Percentiles rank a stretch among this genome's conserved stretches.
Conservation (phyloP, 1,140 invertebrate genomes). For the Drosophila ogumai region DNA sequence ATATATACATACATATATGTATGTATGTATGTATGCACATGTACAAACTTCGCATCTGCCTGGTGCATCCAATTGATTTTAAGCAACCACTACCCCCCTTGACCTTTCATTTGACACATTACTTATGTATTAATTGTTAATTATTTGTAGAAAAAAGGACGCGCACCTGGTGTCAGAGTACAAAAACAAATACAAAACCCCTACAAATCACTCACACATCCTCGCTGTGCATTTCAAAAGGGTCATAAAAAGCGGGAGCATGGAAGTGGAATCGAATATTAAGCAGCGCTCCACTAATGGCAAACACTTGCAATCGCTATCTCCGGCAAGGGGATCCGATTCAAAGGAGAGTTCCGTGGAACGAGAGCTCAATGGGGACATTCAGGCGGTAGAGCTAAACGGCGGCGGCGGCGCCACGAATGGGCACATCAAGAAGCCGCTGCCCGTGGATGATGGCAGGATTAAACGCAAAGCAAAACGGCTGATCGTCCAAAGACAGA, state of each 20-base stretch:
- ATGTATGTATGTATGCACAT: neutral
- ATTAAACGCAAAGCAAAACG: constrained; percentile 79
- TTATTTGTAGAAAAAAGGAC: constrained; percentile 25
- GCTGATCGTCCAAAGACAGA: constrained; percentile 76
- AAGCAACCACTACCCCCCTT: neutral
- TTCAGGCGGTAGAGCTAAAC: constrained; percentile 76
- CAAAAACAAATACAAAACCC: constrained; percentile 42
- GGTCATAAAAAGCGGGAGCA: constrained; percentile 11
- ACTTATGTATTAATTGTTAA: too few relatives aligned
- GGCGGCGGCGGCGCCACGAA: constrained; percentile 54
- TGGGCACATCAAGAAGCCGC: constrained; percentile 77
- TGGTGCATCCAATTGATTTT: neutral
- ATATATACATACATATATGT: neutral
- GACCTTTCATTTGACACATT: neutral
- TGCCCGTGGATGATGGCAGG: constrained; percentile 76
- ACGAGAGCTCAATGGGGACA: constrained; percentile 79
- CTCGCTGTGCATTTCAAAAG: constrained; percentile 29
- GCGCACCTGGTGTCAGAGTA: constrained; percentile 71
- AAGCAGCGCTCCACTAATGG: constrained; percentile 62
- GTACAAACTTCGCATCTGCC: neutral
- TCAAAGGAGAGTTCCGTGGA: constrained; percentile 84
- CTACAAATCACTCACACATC: constrained; percentile 5
- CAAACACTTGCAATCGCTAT: constrained; percentile 1
- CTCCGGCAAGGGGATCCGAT: constrained; percentile 40
- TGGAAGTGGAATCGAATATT: constrained; percentile 70